Conservation (phyloP, 2,113 vertebrate species). For the Etia nguti region DNA sequence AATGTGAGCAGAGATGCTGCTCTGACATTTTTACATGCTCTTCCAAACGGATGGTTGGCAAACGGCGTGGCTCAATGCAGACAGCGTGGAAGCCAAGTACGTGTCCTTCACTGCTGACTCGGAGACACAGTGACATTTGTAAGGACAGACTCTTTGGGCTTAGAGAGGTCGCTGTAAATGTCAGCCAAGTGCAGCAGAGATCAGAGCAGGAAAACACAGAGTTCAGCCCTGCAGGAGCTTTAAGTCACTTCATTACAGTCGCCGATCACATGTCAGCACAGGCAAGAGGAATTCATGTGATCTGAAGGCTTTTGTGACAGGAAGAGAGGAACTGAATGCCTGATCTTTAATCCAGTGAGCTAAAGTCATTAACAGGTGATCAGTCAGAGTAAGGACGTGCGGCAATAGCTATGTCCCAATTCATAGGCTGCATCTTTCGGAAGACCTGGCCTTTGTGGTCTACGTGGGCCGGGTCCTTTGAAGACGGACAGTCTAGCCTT, state of each 20-base stretch:
- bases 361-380: too few relatives aligned
- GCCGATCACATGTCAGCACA: neutral
- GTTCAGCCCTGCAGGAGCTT: neutral
- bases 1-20: neutral
- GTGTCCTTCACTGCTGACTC: neutral
- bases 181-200: neutral
- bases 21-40: neutral
- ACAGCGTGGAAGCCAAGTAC: neutral
- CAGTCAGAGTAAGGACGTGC: too few relatives aligned
- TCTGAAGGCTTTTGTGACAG: neutral
- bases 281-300: neutral
- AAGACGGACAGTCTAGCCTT: too few relatives aligned
- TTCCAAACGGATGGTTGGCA: neutral
- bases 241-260: neutral
- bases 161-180: neutral
- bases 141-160: neutral
- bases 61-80: neutral
- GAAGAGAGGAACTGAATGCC: neutral
- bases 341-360: neutral
- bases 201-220: neutral
- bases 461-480: too few relatives aligned
- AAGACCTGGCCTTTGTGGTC: too few relatives aligned
- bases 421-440: too few relatives aligned
- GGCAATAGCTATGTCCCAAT: too few relatives aligned
- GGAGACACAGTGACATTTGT: neutral